These are phyloP conservation scores for Catostomus latipinnis DNA, from an alignment of 2,797 vertebrate genomes.

Conservation along the genomic window DNA sequence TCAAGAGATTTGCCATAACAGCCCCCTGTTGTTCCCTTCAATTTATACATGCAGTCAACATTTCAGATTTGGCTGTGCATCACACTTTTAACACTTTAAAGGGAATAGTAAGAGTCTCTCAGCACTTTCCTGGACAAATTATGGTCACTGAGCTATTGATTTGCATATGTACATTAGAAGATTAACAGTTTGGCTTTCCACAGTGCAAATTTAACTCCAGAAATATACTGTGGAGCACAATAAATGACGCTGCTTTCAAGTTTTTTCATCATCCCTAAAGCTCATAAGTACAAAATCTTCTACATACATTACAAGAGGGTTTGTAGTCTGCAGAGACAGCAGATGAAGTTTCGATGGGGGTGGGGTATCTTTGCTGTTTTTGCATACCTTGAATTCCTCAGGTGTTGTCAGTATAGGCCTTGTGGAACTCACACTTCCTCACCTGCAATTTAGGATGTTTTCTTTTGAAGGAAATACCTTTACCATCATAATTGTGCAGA, in stretches of 20 bases:
- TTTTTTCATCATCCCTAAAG: background rate
- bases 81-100: background rate
- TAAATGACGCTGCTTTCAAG: too few species aligned
- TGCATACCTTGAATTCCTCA: constrained; percentile 80
- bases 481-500: constrained; percentile 2
- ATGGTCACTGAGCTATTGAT: constrained; percentile 27
- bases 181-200: constrained; percentile 15
- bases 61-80: constrained; percentile 1
- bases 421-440: constrained; percentile 66
- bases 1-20: background rate
- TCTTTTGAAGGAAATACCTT: constrained; percentile 23
- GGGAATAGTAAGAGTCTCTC: background rate
- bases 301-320: constrained; percentile 59
- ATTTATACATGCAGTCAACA: background rate
- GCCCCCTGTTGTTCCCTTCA: too few species aligned
- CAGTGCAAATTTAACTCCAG: background rate
- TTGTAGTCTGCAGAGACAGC: constrained; percentile 44
- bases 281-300: background rate
- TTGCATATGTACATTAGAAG: constrained; percentile 14
- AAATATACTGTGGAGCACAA: background rate
- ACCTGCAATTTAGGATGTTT: constrained; percentile 22
- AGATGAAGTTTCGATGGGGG: constrained; percentile 42
- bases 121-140: constrained; percentile 18
- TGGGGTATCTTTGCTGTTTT: constrained; percentile 64
- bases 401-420: constrained; percentile 76